Base-by-base conservation (phyloP, 2,888 invertebrate species). In the Diplolepis rosae region DNA sequence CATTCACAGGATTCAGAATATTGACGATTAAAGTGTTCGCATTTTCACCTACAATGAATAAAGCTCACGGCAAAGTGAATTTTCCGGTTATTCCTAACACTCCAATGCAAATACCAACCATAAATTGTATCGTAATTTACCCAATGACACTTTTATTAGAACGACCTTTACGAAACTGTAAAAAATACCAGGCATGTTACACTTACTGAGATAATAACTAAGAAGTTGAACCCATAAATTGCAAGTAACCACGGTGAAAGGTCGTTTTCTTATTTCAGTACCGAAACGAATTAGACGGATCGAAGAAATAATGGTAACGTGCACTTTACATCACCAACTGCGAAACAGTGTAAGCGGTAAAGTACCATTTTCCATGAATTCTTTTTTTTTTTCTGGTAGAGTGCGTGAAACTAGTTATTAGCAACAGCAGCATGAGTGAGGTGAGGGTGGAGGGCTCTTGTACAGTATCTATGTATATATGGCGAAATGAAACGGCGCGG, bases 331-430 rank as follows among this genome's bases (percentile, higher is more conserved):
- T 56, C n/a, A 35, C 32, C 56, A 22, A 35, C 24, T 24, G 68
- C 48, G 18, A 48, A 68, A 68, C 51, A 56, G 45, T 42, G 13
- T 4, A 6, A 32, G 42, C 28, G 13, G 27, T 30, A 48, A 42
- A 65, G 65, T 66, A 67, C 72, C 66, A 74, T 71, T 74, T 76
- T 74, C 71, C 74, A 69, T 50, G 68, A 61, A 66, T 39, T 61
- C 27, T 3, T 45, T 50, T 27, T 66, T 66, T 65, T 27, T 13
- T 65, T 24, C 15, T 48, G 32, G 28, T 13, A 2, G n/a, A 48
- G 28, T 30, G 48, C 66, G 65, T 74, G 71, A 78, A 80, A 77
- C 80, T 79, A 75, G 83, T 81, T 83, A 80, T 81, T 83, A 83
- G 81, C 81, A 77, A 75, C 74, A 67, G 75, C 74, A 73, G 67